Evolutionary conservation across 2,797 vertebrate species (phyloP), one percentile per base, ranked within the genome.

Genomic region (Aythya fuligula): DNA sequence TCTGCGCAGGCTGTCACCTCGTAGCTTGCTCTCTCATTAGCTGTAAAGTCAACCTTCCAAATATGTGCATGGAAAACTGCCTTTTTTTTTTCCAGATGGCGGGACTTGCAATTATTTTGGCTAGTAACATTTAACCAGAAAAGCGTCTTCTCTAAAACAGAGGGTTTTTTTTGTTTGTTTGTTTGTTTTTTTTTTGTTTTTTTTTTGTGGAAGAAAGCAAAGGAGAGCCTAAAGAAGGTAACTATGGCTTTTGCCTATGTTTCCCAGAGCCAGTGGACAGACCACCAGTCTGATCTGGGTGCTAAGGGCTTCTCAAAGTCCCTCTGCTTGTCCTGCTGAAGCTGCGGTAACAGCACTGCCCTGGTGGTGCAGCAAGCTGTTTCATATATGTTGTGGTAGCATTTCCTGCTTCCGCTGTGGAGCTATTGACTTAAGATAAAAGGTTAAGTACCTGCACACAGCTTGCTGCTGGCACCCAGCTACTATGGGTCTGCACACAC

Each of bases 361-460:
- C 6, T 30, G 11, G 36, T 24, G 12, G 54, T 9, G 57, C 76
- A 25, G 34, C 4, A 3, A 43, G 10, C 47, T 41, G 13, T 51
- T 51, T 66, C 16, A 2, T 54, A 8, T 0, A 0, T 13, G 32
- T 66, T 82, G 83, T 45, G 28, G 45, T 64, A 56, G 64, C 32
- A 25, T n/a, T 85, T 89, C 74, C 89, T 90, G 60, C 61, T 70
- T 57, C 34, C 61, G 34, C 45, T 14, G 1, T 0, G 0, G 20
- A 61, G 54, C 58, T 56, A 0, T 57, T 4, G 2, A 8, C 71
- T 51, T 38, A 15, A 64, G 27, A 51, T 76, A 70, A 94, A 70
- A 41, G 36, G 17, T 43, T 28, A 43, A 18, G 41, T n/a, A n/a
- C 30, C 51, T 75, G 72, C 69, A 32, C 51, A 4, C 43, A 57